Conservation (phyloP, 2,113 vertebrate species). For the Melanostigma gelatinosum region DNA sequence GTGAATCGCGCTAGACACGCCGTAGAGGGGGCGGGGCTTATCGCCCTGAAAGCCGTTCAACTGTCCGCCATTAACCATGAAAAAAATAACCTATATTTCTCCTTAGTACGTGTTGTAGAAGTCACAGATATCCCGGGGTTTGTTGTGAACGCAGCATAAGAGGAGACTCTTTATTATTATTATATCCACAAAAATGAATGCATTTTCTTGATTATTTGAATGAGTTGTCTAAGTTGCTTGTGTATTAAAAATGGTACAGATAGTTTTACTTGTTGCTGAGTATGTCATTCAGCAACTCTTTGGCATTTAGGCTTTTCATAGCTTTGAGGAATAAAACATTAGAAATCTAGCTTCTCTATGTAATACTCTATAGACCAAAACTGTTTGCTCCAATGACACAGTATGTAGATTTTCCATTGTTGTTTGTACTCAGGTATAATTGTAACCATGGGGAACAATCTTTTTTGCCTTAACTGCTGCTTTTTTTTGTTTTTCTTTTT, state of each 20-base stretch:
- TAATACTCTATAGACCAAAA: conserved; percentile 58
- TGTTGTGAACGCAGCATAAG: no score
- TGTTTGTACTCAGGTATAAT: conserved; percentile 75
- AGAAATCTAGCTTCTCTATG: conserved; percentile 31
- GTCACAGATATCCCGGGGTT: no score
- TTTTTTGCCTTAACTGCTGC: conserved; percentile 77
- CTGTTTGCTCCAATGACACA: conserved; percentile 36
- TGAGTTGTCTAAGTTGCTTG: conserved; percentile 38
- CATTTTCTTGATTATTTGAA: conserved; percentile 53
- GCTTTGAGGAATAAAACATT: conserved; percentile 34
- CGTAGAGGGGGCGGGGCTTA: no score
- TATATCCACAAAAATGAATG: conserved; percentile 34
- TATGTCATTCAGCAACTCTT: conserved; percentile 24
- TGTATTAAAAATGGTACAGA: conserved; percentile 19
- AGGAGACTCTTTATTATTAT: conserved; percentile 28
- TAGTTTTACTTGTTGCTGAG: conserved; percentile 25
- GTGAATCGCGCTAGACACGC: no score
- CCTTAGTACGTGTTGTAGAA: no score
- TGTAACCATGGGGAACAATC: conserved; percentile 71
- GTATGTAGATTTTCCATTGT: conserved; percentile 44
- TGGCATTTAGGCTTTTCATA: conserved; percentile 36
- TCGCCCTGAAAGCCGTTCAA: no score
- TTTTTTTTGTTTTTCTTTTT: conserved; percentile 29
- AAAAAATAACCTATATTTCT: no score
- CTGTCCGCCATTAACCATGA: no score